Evolutionary conservation across 2,797 vertebrate species (phyloP), one percentile per base, ranked within the genome.

Genomic region (Lutjanus argentimaculatus): DNA sequence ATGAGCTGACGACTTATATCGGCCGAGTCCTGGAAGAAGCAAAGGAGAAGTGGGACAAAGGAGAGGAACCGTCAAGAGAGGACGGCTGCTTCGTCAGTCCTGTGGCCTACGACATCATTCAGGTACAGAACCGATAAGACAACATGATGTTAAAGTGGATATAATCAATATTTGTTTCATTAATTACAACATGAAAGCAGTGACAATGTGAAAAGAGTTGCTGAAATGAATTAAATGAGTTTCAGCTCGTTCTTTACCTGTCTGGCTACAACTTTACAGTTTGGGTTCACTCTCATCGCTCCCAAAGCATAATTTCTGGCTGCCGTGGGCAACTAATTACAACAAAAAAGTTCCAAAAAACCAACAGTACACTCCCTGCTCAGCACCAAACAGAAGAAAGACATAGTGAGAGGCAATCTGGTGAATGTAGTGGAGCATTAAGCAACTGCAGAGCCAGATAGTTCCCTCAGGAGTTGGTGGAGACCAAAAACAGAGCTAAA

Each of bases 51-150:
- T 97, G 97, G 96, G 80, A 8, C 14, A 48, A 89, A 30, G 96
- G 95, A 45, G 76, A 78, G 45, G 90, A 94, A 46, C 97, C 97
- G 0, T 85, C 80, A 16, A 92, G 49, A 40, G 80, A 95, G 25
- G 95, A 97, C 1, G 91, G 91, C 2, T 93, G 83, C 87, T 97
- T 96, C 85, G 83, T 91, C 85, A 97, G 97, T 19, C 91, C 94
- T 2, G 90, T 98, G 56, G 94, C 96, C 67, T 96, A 95, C 13
- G 96, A 98, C 88, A 88, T 96, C 79, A 96, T 99, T 53, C 96
- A 97, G 97, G 98, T 61, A 43, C 51, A 40, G 16, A 8, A 9
- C 1, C 1, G 7, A 59, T 1, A 49, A 16, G 1, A 10, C 19
- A 45, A 8, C 14, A 6, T 3, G 16, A 6, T 3, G 12, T 45